Evolutionary conservation across 2,888 invertebrate species (phyloP).

Genomic region (Lepidonotus clava): DNA sequence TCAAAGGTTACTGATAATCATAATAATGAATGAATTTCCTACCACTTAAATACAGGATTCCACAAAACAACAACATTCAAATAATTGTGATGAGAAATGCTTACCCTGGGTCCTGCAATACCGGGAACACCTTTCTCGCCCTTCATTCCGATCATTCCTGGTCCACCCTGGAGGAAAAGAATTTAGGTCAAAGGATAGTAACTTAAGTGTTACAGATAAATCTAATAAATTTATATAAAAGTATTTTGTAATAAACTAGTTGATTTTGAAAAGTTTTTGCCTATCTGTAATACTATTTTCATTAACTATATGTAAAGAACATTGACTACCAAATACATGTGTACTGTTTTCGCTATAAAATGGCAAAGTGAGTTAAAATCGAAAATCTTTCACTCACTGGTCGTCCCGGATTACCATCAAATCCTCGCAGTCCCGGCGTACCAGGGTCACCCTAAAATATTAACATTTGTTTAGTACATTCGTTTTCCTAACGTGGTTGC

Average conservation of each 20-base stretch:
- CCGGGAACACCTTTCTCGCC: slow-evolving; percentile 67
- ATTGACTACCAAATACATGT: not conserved
- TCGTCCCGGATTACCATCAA: slow-evolving; percentile 27
- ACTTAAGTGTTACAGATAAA: too few relatives aligned
- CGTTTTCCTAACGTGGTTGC: not conserved
- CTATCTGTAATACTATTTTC: too few relatives aligned
- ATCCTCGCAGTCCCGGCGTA: not conserved
- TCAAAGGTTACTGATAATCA: too few relatives aligned
- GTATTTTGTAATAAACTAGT: too few relatives aligned
- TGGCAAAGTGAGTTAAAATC: not conserved
- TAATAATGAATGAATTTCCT: too few relatives aligned
- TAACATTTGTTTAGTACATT: not conserved
- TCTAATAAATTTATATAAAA: too few relatives aligned
- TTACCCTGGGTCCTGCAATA: slow-evolving; percentile 65
- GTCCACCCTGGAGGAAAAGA: slow-evolving; percentile 57
- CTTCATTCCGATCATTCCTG: slow-evolving; percentile 63
- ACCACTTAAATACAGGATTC: too few relatives aligned
- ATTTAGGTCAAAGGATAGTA: too few relatives aligned
- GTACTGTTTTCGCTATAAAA: not conserved
- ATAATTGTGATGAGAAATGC: too few relatives aligned
- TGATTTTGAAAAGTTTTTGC: too few relatives aligned
- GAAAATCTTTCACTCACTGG: slow-evolving; percentile 14
- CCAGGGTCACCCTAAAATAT: slow-evolving; percentile 15
- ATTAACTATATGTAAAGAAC: too few relatives aligned
- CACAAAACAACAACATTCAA: too few relatives aligned